phyloP scores from a whole-genome alignment of 2,113 vertebrate genomes.

The Mustelus asterias region DNA sequence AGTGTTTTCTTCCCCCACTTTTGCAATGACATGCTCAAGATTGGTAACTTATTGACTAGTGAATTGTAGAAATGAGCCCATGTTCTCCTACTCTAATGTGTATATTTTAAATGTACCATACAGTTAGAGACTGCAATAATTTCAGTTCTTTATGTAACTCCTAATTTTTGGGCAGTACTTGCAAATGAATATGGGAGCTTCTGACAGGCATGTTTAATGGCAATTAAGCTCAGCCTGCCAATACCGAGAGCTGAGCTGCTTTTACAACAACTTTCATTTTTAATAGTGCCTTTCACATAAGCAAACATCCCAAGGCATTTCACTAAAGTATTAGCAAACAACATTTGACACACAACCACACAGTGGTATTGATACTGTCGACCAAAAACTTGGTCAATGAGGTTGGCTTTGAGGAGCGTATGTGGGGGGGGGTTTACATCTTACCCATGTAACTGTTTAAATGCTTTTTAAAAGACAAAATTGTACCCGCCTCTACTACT shows the following conservation, averaged over 20 bases:
- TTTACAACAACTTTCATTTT: background rate
- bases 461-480: too few species aligned
- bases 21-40: background rate
- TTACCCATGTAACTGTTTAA: too few species aligned
- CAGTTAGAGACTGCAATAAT: background rate
- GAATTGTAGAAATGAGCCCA: background rate
- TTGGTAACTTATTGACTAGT: background rate
- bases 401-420: background rate
- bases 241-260: background rate
- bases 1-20: background rate
- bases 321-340: background rate
- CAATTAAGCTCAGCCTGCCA: background rate
- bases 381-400: background rate
- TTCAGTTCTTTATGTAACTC: background rate
- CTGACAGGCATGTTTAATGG: background rate
- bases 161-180: background rate
- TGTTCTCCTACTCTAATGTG: background rate
- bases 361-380: background rate
- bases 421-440: too few species aligned
- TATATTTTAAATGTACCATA: background rate
- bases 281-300: background rate
- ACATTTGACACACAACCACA: background rate
- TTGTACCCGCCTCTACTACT: too few species aligned
- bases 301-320: background rate
- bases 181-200: background rate